Evolutionary conservation across 92 coral and sea anemone species (phyloP), one percentile per base, ranked within the genome.

Genomic region (Parazoanthus atlanticus): DNA sequence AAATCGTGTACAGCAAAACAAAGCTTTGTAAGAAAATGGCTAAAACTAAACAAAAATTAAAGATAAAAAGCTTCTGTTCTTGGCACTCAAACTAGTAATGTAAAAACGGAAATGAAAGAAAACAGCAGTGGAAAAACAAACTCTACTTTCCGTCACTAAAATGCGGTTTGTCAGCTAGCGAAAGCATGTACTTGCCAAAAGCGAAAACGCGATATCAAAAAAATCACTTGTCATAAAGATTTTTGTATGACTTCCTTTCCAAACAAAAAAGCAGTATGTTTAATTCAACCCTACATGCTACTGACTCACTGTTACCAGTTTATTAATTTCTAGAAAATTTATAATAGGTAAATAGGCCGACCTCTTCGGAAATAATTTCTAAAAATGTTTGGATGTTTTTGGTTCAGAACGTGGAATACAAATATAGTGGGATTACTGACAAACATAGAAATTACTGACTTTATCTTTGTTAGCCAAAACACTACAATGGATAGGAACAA

Each of bases 341-440:
- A 65, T 28, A 69, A 34, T 36, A 41, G 23, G 41, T 52, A 82
- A 40, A 82, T 49, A 41, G 33, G n/a, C 77, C 40, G 56, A 82
- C 86, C 41, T 82, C 61, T 40, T 38, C 86, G 76, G 58, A 82
- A 82, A 82, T 82, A 40, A 82, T 36, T 67, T 82, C 25, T 66
- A 82, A 54, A 82, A 82, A 79, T 79, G 83, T 82, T 82, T 67
- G 15, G 38, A 34, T 28, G 25, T 28, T 84, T 71, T 33, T 84
- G 40, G 21, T 47, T 69, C 43, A n/a, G 16, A 6, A 69, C 23
- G 1, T 9, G 19, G 29, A 41, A 46, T 67, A 5, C 12, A 11
- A 82, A 70, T 52, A 13, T 52, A 52, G 23, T 65, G 12, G 2
- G 30, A 21, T 12, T 81, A 78, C 33, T 75, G 49, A 76, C 56